Conservation (phyloP, 1,140 invertebrate genomes). For the Camponotus floridanus region DNA sequence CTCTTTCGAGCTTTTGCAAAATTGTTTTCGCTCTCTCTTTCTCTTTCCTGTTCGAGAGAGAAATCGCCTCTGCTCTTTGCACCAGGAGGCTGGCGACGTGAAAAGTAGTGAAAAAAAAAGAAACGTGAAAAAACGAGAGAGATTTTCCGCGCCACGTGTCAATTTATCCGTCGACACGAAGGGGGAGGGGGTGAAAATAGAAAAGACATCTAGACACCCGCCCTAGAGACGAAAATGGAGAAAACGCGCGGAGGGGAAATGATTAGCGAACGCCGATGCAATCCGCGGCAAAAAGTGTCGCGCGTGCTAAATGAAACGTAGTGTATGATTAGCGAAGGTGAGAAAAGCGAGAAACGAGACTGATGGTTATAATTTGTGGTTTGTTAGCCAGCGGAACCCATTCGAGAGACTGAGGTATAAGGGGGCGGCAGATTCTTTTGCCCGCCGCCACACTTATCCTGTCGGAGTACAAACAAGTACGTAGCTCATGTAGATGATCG, state of each 20-base stretch:
- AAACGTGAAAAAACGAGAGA: conserved; percentile 44
- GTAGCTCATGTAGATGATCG: conserved; percentile 86
- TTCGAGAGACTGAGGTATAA: conserved; percentile 90
- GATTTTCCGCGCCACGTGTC: neutral
- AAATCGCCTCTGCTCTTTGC: conserved; percentile 12
- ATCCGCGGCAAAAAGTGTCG: conserved; percentile 39
- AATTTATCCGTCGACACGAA: conserved; percentile 24
- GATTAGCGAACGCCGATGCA: conserved; percentile 59
- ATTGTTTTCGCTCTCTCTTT: conserved; percentile 13
- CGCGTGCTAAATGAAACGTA: conserved; percentile 59
- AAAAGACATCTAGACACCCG: neutral
- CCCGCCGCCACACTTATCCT: conserved; percentile 86
- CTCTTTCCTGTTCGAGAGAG: conserved; percentile 22
- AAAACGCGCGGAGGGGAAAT: conserved; percentile 38
- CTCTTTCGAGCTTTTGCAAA: conserved; percentile 15
- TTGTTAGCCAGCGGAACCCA: conserved; percentile 91
- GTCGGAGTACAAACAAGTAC: conserved; percentile 89
- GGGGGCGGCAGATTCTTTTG: conserved; percentile 84
- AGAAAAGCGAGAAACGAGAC: conserved; percentile 77
- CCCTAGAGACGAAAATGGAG: conserved; percentile 11
- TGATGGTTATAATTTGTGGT: conserved; percentile 86
- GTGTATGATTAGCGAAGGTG: conserved; percentile 62
- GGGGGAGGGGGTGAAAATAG: neutral
- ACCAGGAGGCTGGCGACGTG: conserved; percentile 18
- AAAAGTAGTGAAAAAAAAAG: conserved; percentile 18